Conservation (phyloP, 2,113 vertebrate species). For the Orthonyx spaldingii region DNA sequence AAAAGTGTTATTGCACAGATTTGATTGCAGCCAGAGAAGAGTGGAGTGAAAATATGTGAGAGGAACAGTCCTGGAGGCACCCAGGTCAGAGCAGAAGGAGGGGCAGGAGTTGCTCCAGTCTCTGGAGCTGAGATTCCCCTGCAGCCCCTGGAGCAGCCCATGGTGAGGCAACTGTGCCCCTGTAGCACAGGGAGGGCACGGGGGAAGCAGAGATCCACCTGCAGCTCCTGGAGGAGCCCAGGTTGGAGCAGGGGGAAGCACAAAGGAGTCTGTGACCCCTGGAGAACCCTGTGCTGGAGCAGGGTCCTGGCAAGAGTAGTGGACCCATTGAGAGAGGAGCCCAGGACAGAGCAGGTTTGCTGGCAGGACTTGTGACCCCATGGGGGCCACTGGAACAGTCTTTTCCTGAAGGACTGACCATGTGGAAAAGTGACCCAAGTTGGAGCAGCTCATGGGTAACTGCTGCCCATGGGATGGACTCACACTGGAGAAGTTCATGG, state of each 20-base stretch:
- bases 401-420: not conserved
- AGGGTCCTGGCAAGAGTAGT: not conserved
- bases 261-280: not conserved
- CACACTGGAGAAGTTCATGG: too few species aligned
- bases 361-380: not conserved
- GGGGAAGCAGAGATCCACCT: not conserved
- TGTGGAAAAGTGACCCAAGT: not conserved
- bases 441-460: not conserved
- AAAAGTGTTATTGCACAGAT: not conserved
- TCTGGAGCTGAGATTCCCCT: not conserved
- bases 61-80: not conserved
- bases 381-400: not conserved
- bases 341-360: not conserved
- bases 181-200: not conserved
- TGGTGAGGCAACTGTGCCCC: not conserved
- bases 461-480: too few species aligned
- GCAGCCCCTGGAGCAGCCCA: not conserved
- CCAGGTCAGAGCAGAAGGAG: not conserved
- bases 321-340: not conserved
- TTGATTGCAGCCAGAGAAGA: not conserved
- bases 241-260: not conserved
- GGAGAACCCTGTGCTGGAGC: accelerated
- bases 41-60: accelerated
- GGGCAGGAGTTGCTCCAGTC: not conserved
- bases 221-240: not conserved